Evolutionary conservation across 2,797 vertebrate genomes (phyloP).

Genomic region (Smutsia temminckii): DNA sequence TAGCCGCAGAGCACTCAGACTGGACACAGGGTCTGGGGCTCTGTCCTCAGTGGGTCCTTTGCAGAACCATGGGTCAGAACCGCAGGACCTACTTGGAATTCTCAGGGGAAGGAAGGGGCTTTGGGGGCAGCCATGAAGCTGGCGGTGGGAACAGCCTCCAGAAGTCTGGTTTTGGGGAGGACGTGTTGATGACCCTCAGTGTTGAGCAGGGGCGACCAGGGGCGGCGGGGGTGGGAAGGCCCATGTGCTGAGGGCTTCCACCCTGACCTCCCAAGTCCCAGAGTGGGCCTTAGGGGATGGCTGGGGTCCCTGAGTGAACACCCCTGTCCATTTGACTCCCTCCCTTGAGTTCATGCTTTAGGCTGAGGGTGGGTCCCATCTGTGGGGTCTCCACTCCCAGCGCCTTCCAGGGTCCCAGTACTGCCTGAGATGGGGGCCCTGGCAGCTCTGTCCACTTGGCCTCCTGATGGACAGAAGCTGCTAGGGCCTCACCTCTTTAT

Average conservation of each 20-base stretch:
- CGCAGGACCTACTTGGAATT: not conserved
- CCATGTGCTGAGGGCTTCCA: too few species aligned
- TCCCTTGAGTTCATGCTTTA: not conserved
- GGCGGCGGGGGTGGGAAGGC: too few species aligned
- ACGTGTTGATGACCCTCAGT: too few species aligned
- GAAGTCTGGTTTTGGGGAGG: too few species aligned
- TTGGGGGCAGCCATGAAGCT: not conserved
- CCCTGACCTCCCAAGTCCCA: not conserved
- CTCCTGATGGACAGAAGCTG: not conserved
- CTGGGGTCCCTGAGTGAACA: not conserved
- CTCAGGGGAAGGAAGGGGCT: not conserved
- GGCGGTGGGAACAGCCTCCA: not conserved
- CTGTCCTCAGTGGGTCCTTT: not conserved
- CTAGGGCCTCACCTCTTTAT: not conserved
- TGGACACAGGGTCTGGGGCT: not conserved
- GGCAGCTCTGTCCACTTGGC: not conserved
- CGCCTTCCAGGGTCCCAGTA: not conserved
- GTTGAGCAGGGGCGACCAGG: too few species aligned
- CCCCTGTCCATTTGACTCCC: too few species aligned
- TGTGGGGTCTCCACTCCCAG: not conserved
- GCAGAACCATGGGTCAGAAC: not conserved
- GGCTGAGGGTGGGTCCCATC: not conserved
- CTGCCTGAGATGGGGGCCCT: too few species aligned
- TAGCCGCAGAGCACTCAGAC: rapidly evolving
- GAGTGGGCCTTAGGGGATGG: not conserved